Base-by-base conservation (phyloP, 2,113 vertebrate species). In the Mormyrus iriodes region DNA sequence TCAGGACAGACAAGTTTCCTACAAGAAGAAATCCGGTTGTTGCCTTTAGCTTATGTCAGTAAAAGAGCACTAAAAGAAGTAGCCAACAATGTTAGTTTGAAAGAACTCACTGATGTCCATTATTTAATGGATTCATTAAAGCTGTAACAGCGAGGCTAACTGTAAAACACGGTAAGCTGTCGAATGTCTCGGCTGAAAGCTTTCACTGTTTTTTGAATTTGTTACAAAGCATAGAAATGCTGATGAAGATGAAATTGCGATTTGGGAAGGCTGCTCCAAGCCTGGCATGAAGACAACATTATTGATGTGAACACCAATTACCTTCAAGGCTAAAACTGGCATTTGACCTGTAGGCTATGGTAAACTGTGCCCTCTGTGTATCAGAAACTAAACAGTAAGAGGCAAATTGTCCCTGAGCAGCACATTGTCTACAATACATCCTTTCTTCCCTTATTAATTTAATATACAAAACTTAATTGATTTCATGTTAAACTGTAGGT, bases 71-170 rank as follows among this genome's bases (percentile, higher is more conserved):
- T 69, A n/a, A 35, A 53, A 49, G 5, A 88, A 88, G 19, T 42
- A 65, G 9, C 86, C 27, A 42, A 48, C 24, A 21, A 52, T 79
- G 46, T 79, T 35, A 88, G 69, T 31, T 73, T 52, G 48, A 52
- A 19, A 27, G 48, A 17, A n/a, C 69, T 79, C n/a, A 17, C 86
- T 61, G 65, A 85, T 58, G 53, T 65, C 42, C 52, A 27, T 65
- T 85, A 85, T n/a, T 13, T 48, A 27, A 42, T 44, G 24, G 76
- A 46, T 83, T 83, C 35, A 84, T 79, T 88, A 42, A 88, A 88
- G 31, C 73, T 24, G 3, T 4, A 55, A n/a, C 48, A 46, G 44
- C 49, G 55, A 46, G 55, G 31, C 52, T 52, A 61, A 58, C 35
- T 76, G 87, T 55, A 88, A 24, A 24, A 21, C 44, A 73, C 61